Evolutionary conservation across 2,113 vertebrate genomes (phyloP).

Genomic region (Callionymus lyra): DNA sequence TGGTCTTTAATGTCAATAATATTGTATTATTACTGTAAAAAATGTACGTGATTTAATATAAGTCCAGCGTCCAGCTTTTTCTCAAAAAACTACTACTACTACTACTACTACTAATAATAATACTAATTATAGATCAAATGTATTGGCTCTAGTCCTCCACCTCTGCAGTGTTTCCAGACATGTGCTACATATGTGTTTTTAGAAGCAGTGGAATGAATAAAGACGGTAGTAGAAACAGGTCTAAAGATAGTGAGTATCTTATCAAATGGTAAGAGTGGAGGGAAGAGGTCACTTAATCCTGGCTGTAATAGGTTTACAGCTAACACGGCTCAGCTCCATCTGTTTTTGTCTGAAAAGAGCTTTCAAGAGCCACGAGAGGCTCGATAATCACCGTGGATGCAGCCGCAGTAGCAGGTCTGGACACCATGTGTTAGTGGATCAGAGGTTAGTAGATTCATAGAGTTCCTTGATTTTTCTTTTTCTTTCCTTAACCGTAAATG

Average conservation of each 20-base stretch:
- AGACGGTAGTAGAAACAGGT: not conserved
- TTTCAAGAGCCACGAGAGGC: slow-evolving; percentile 11
- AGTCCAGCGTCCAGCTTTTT: no score
- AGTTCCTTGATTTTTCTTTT: not conserved
- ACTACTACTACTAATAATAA: no score
- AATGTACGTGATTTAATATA: no score
- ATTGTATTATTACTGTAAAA: no score
- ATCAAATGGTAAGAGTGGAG: slow-evolving; percentile 21
- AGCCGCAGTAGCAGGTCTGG: not conserved
- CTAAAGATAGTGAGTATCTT: slow-evolving; percentile 19
- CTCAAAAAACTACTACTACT: no score
- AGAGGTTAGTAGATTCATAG: not conserved
- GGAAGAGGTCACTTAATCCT: slow-evolving; percentile 46
- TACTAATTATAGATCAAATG: no score
- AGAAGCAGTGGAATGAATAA: not conserved
- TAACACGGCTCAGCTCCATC: slow-evolving; percentile 50
- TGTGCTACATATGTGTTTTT: not conserved
- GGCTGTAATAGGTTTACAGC: slow-evolving; percentile 52
- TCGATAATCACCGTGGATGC: not conserved
- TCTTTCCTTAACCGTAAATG: not conserved
- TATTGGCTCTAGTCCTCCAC: no score
- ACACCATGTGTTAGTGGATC: not conserved
- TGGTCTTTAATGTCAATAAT: no score
- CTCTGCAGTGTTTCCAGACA: no score
- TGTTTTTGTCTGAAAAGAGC: slow-evolving; percentile 42